These are phyloP conservation scores for Tetraodon nigroviridis DNA, from an alignment of 2,113 vertebrate species.

Conservation along the genomic window DNA sequence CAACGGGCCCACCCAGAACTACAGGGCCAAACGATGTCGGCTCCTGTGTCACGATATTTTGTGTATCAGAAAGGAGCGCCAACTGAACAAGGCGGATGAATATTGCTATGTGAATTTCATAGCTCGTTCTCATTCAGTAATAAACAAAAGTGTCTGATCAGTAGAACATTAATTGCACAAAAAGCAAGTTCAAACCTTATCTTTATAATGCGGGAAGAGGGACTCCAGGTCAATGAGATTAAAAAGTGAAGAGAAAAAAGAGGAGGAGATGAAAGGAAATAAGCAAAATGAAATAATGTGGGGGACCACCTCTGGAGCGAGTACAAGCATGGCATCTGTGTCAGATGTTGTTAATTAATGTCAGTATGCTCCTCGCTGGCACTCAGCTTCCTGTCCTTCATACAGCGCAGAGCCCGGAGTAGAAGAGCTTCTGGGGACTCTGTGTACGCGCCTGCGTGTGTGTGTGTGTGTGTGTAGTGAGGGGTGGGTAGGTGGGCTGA, in stretches of 20 bases:
- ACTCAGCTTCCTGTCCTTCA: conserved; percentile 74
- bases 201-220: conserved; percentile 61
- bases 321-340: conserved; percentile 79
- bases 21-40: conserved; percentile 59
- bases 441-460: conserved; percentile 35
- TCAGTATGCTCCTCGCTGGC: conserved; percentile 77
- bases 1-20: conserved; percentile 10
- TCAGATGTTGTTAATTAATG: conserved; percentile 83
- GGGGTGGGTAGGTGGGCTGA: conserved; percentile 24
- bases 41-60: conserved; percentile 75
- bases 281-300: conserved; percentile 79
- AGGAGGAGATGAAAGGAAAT: conserved; percentile 72
- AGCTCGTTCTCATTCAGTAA: conserved; percentile 54
- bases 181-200: conserved; percentile 51
- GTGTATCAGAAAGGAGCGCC: conserved; percentile 56
- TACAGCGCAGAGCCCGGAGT: conserved; percentile 64
- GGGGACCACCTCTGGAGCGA: conserved; percentile 76
- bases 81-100: conserved; percentile 67
- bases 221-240: conserved; percentile 73
- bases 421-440: conserved; percentile 59
- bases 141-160: conserved; percentile 63
- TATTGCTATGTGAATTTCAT: conserved; percentile 43
- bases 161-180: conserved; percentile 69
- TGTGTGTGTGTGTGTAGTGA: conserved; percentile 37
- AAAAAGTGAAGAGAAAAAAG: conserved; percentile 59